phyloP scores from a whole-genome alignment of 2,888 invertebrate genomes.

The Hypolimnas misippus region DNA sequence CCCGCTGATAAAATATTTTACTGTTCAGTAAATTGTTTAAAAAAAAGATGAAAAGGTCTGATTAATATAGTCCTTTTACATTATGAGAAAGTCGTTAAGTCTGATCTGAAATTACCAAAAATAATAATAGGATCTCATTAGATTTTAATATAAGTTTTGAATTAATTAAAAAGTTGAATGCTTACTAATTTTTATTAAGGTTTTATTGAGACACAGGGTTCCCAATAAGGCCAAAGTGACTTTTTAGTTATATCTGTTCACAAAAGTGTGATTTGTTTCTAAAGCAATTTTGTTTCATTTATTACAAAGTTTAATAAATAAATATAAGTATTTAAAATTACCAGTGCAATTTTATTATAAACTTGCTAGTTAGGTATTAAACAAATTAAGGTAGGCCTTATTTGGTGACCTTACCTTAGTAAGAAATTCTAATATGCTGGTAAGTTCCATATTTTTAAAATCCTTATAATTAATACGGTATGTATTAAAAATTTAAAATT shows the following conservation, averaged over 20 bases:
- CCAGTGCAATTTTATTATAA: slow-evolving; percentile 38
- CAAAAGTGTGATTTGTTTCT: slow-evolving; percentile 42
- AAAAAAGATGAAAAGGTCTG: slow-evolving; percentile 24
- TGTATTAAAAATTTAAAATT: too few species aligned
- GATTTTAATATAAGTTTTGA: slow-evolving; percentile 21
- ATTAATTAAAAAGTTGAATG: slow-evolving; percentile 31
- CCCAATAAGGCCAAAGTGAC: slow-evolving; percentile 38
- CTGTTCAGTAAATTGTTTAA: slow-evolving; percentile 43
- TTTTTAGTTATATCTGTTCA: slow-evolving; percentile 43
- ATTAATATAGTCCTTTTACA: slow-evolving; percentile 22
- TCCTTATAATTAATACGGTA: too few species aligned
- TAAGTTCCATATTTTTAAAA: too few species aligned
- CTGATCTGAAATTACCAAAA: slow-evolving; percentile 1
- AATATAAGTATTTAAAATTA: slow-evolving; percentile 40
- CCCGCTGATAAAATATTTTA: slow-evolving; percentile 43
- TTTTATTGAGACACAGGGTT: slow-evolving; percentile 16
- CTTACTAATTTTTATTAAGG: slow-evolving; percentile 40
- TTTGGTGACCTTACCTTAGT: too few species aligned
- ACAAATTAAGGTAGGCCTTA: slow-evolving; percentile 5
- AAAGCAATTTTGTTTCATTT: slow-evolving; percentile 38
- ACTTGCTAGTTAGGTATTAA: neutral
- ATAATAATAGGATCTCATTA: neutral
- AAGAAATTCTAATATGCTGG: too few species aligned
- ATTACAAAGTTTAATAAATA: slow-evolving; percentile 42
- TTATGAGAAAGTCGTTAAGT: slow-evolving; percentile 18